These are phyloP conservation scores for Philonicus albiceps DNA, from an alignment of 2,888 invertebrate species.

Conservation along the genomic window DNA sequence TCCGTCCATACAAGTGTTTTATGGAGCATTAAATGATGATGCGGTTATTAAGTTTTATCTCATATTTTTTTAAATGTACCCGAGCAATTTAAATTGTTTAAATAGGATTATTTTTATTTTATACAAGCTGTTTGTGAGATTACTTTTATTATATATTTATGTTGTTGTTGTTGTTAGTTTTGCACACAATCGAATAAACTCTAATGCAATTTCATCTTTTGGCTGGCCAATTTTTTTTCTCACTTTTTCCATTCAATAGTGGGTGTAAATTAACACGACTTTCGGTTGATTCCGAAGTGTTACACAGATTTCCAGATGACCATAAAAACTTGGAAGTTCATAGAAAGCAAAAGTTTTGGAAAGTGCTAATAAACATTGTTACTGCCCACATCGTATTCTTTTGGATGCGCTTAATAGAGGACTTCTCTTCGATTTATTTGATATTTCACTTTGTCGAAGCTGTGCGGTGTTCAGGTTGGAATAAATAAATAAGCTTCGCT, in stretches of 20 bases:
- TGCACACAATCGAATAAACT: not conserved
- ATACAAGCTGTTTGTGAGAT: no score
- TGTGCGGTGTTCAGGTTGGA: not conserved
- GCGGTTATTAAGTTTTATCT: not conserved
- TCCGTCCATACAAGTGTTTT: not conserved
- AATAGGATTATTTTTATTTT: not conserved
- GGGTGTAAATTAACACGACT: slow-evolving; percentile 11
- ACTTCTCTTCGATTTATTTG: not conserved
- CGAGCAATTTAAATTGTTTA: no score
- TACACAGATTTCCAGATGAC: not conserved
- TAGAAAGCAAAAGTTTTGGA: slow-evolving; percentile 23
- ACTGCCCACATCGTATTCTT: not conserved
- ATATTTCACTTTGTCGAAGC: not conserved
- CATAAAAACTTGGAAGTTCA: not conserved
- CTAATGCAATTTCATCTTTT: not conserved
- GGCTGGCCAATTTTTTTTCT: not conserved
- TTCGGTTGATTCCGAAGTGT: not conserved
- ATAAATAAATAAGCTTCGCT: not conserved
- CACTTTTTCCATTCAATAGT: not conserved
- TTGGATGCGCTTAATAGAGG: not conserved
- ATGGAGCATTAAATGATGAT: not conserved
- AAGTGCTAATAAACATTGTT: not conserved
- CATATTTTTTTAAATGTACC: no score
- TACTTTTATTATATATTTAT: no score
- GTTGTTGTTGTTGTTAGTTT: no score